Percentiles rank a stretch among this genome's conserved stretches.
Evolutionary conservation across 2,888 invertebrate genomes (phyloP).

Genomic region (Atethmia centrago): DNA sequence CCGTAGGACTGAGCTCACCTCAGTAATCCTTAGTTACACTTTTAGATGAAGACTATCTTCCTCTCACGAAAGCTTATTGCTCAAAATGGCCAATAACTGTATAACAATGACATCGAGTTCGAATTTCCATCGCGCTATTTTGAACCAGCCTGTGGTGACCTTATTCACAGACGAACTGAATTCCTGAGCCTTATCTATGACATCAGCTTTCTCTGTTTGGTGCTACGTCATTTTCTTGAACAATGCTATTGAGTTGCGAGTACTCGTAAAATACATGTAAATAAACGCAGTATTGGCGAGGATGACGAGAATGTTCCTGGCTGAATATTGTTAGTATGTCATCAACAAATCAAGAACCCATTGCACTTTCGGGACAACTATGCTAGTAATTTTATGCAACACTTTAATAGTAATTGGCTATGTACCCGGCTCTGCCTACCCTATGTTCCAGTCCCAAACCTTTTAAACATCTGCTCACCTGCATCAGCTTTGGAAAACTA

Average conservation of each 20-base stretch:
- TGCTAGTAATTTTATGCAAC: background rate
- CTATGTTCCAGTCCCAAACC: no score
- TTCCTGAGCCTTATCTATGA: slow-evolving; percentile 38
- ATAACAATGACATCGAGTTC: background rate
- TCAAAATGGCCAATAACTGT: background rate
- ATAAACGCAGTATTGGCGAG: slow-evolving; percentile 20
- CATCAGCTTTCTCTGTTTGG: slow-evolving; percentile 45
- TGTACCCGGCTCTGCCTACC: background rate
- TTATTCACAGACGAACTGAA: slow-evolving; percentile 32
- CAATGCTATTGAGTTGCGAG: slow-evolving; percentile 44
- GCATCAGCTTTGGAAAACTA: background rate
- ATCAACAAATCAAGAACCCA: background rate
- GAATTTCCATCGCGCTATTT: background rate
- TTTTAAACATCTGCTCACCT: no score
- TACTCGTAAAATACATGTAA: slow-evolving; percentile 24
- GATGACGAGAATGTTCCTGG: background rate
- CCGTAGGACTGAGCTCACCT: background rate
- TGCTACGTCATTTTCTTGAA: slow-evolving; percentile 38
- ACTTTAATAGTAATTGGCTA: background rate
- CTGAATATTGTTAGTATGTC: slow-evolving; percentile 1
- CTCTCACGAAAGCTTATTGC: background rate
- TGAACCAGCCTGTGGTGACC: background rate
- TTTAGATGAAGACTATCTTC: background rate
- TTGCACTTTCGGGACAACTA: background rate
- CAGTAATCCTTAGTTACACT: background rate